Base-by-base conservation (phyloP, 2,888 invertebrate genomes). In the Campaea margaritaria region DNA sequence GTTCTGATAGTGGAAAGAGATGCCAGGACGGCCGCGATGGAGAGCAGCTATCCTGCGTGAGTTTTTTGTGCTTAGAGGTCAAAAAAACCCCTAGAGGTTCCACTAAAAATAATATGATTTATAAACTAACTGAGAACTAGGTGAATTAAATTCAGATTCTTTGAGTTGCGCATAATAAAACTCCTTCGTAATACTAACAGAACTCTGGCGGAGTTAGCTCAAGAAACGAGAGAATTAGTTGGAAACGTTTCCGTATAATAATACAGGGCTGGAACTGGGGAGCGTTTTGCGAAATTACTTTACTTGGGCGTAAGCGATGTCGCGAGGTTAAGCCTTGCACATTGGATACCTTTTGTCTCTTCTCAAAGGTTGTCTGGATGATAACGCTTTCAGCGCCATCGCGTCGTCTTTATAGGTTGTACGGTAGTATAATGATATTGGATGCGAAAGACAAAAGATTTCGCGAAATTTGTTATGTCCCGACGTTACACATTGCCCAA, bases 211-310 rank as follows among this genome's bases (percentile, higher is more conserved):
- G 28, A 50, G 49, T 50, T 56, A 56, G 44, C 49, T 44, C 49
- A 45, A 51, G 56, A 44, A 49, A 44, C 44, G 44, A 31, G 49
- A 48, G 44, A 56, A 41, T 49, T 56, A 56, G 56, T 50, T 56
- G n/a, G 28, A 28, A 45, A 44, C 45, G 49, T 27, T 56, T 39
- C 49, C 44, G 15, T 43, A 36, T n/a, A 51, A 42, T 49, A 38
- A 28, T 28, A 43, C 44, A n/a, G 38, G 39, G 13, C 41, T 38
- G 31, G 42, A 31, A 28, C 53, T 42, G 15, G 52, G 44, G 44
- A 52, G 41, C 47, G 41, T 42, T 47, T 47, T 46, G 41, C 12
- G 16, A 54, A 54, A 54, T 54, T 47, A 47, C 47, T 42, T 54
- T 54, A 54, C 41, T 14, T 39, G 39, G 21, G 28, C 0, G 15